These are phyloP conservation scores for Ferdinandea cuprea DNA, from an alignment of 2,888 invertebrate species.

Conservation along the genomic window DNA sequence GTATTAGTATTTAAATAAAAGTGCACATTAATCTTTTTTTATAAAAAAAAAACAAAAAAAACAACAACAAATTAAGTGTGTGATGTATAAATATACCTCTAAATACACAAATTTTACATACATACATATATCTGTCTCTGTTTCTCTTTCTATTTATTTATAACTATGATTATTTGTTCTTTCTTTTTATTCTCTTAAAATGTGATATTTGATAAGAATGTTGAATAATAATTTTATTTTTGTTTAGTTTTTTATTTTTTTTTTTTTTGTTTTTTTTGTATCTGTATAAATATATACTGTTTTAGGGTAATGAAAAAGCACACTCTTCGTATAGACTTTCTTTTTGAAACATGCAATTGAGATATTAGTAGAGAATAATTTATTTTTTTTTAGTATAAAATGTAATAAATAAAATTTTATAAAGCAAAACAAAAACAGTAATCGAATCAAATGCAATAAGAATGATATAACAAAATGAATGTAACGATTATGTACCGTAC, in stretches of 20 bases:
- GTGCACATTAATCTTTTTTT: slow-evolving; percentile 42
- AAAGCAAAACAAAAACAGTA: slow-evolving; percentile 32
- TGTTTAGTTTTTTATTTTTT: too few species aligned
- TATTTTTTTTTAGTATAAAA: slow-evolving; percentile 56
- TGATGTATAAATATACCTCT: background rate
- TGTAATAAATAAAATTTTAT: slow-evolving; percentile 28
- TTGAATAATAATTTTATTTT: slow-evolving; percentile 34
- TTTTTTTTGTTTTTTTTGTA: slow-evolving; percentile 3
- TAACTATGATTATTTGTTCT: background rate
- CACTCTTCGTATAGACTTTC: slow-evolving; percentile 11
- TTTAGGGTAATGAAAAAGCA: slow-evolving; percentile 38
- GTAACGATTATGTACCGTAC: slow-evolving; percentile 1
- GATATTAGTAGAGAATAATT: slow-evolving; percentile 52
- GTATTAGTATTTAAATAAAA: slow-evolving; percentile 29
- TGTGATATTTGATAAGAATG: slow-evolving; percentile 68
- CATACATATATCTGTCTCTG: slow-evolving; percentile 19
- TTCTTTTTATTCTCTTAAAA: slow-evolving; percentile 45
- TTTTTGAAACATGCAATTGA: slow-evolving; percentile 11
- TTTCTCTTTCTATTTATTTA: slow-evolving; percentile 5
- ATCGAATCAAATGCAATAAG: slow-evolving; percentile 67
- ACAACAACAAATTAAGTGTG: slow-evolving; percentile 10
- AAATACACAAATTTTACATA: background rate
- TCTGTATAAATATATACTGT: background rate
- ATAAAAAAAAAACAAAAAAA: background rate
- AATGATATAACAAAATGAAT: slow-evolving; percentile 22